Evolutionary conservation across 2,797 vertebrate genomes (phyloP).

Genomic region (Scolopax bukidnonensis): DNA sequence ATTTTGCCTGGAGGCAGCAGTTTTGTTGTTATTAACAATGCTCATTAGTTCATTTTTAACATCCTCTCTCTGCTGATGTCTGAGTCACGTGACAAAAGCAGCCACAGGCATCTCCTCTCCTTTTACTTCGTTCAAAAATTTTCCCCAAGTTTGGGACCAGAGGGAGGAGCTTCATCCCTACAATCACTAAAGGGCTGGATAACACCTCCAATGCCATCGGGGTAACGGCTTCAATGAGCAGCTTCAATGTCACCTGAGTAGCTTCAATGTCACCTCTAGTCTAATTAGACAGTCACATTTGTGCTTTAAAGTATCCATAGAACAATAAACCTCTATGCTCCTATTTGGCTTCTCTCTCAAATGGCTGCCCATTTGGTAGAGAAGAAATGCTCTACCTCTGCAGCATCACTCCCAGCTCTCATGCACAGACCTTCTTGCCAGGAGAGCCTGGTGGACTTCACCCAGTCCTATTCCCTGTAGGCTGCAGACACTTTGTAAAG

Average conservation of each 20-base stretch:
- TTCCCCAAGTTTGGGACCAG: neutral
- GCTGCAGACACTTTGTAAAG: neutral
- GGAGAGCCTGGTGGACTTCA: neutral
- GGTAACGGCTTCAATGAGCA: no score
- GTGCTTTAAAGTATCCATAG: neutral
- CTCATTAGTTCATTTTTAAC: neutral
- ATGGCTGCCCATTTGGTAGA: neutral
- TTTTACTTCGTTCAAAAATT: neutral
- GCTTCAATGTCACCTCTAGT: neutral
- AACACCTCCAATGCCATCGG: neutral
- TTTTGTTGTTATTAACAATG: neutral
- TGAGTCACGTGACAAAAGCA: neutral
- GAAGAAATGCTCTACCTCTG: neutral
- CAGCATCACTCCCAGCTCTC: rapidly evolving
- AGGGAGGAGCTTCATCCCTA: neutral
- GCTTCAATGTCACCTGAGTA: neutral
- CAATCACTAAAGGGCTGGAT: neutral
- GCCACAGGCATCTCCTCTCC: neutral
- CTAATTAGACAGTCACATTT: neutral
- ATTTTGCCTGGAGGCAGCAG: neutral
- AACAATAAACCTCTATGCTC: rapidly evolving
- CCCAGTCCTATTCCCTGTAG: neutral
- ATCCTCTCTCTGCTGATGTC: neutral
- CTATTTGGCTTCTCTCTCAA: no score
- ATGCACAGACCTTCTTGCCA: neutral